These are phyloP conservation scores for Drosophila nr. perissopoda DNA, from an alignment of 2,888 invertebrate species.

Conservation along the genomic window DNA sequence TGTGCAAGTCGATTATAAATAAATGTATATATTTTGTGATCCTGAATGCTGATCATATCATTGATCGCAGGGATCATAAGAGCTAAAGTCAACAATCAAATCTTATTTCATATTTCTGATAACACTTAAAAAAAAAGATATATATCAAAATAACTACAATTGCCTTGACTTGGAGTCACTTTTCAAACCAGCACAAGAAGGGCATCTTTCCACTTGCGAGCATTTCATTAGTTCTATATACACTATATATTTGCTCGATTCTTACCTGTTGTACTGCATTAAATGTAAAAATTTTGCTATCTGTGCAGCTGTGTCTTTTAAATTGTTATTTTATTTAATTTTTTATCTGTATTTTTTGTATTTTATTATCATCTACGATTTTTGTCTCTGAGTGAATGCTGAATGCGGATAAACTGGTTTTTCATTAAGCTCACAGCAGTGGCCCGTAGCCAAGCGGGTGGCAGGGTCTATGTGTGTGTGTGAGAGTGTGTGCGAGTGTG, in stretches of 20 bases:
- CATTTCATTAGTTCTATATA: constrained; percentile 4
- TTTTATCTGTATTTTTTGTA: constrained; percentile 12
- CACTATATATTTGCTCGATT: constrained; percentile 18
- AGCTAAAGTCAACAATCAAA: neutral
- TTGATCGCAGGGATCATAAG: neutral
- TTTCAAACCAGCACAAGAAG: neutral
- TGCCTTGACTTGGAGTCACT: neutral
- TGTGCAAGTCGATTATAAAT: neutral
- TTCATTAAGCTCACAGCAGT: constrained; percentile 66
- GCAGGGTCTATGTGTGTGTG: neutral
- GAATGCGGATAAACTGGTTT: constrained; percentile 66
- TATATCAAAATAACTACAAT: neutral
- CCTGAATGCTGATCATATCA: neutral
- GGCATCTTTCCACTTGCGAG: neutral
- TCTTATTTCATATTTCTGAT: neutral
- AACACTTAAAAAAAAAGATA: neutral
- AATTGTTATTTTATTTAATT: constrained; percentile 12
- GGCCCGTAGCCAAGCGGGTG: constrained; percentile 29
- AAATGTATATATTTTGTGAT: neutral
- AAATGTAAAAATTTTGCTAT: constrained; percentile 45
- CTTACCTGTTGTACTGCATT: constrained; percentile 36
- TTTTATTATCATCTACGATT: constrained; percentile 54
- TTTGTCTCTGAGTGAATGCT: constrained; percentile 60
- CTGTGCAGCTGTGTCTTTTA: constrained; percentile 49
- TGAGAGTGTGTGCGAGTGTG: constrained; percentile 1